These are phyloP conservation scores for Takifugu flavidus DNA, from an alignment of 2,113 vertebrate species.

Conservation along the genomic window DNA sequence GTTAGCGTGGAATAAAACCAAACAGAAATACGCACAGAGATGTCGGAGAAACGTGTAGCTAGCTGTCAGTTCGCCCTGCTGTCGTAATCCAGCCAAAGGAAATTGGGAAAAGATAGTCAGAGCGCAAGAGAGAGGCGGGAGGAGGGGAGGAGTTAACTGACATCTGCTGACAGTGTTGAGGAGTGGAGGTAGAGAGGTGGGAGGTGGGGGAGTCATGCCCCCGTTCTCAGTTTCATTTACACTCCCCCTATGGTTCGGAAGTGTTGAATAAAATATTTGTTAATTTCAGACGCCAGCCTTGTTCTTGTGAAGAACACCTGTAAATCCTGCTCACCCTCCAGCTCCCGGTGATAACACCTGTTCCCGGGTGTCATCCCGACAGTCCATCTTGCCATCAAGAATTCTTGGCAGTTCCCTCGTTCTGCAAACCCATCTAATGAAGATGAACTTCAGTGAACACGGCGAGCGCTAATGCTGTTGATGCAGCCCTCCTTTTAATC, in stretches of 20 bases:
- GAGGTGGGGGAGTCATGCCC: slow-evolving; percentile 47
- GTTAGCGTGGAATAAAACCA: slow-evolving; percentile 18
- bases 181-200: slow-evolving; percentile 53
- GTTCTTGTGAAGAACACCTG: slow-evolving; percentile 56
- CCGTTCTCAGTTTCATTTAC: slow-evolving; percentile 60
- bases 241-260: slow-evolving; percentile 50
- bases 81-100: too few relatives aligned
- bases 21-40: neutral
- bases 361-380: slow-evolving; percentile 16
- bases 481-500: neutral
- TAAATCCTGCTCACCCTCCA: slow-evolving; percentile 36
- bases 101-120: neutral
- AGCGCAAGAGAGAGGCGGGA: neutral
- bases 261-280: slow-evolving; percentile 60
- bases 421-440: slow-evolving; percentile 37
- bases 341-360: slow-evolving; percentile 18
- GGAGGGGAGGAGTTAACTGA: slow-evolving; percentile 49
- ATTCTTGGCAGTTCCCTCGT: slow-evolving; percentile 21
- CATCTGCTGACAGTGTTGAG: slow-evolving; percentile 61
- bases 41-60: neutral
- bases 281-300: slow-evolving; percentile 62
- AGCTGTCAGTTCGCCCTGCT: too few relatives aligned
- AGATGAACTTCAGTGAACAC: slow-evolving; percentile 23
- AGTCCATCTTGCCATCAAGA: slow-evolving; percentile 28
- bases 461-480: neutral